Base-by-base conservation (phyloP, 2,888 invertebrate genomes). In the Cephus sareptanus region DNA sequence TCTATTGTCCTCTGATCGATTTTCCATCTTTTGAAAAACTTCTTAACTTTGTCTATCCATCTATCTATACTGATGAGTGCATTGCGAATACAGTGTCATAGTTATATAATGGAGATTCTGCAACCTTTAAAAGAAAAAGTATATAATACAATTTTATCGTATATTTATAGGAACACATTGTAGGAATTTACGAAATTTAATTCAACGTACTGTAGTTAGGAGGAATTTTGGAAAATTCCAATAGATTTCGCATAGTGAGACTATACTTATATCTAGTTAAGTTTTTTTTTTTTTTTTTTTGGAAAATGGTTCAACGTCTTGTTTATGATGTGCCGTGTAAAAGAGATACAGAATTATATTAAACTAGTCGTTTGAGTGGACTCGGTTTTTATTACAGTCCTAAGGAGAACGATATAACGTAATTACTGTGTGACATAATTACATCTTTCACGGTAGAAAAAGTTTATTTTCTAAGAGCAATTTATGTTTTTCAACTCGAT, bases 401-500 rank as follows among this genome's bases (percentile, higher is more conserved):
- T 13, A 71, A 33, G 71, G 31, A 11, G 11, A 31, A 31, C 33
- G 15, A 71, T 33, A 15, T 13, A n/a, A 30, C 13, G 71, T 71
- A 31, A 71, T 71, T 71, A 15, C 71, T 15, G 30, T 31, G 33
- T 15, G 71, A 33, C 71, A 33, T 33, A 33, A 71, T 71, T 71
- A 15, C 71, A 33, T 71, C 56, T 30, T 31, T 15, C 31, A 33
- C 31, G 33, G 71, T 71, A n/a, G 31, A 15, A 71, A 71, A 71
- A 71, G 71, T 30, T 71, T 71, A 71, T 71, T 71, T 71, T 71
- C 71, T 71, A 33, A 71, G 71, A 71, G 71, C 71, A 71, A 71
- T 71, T 71, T 71, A 71, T 71, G 71, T 71, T 71, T 71, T 71
- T 71, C 71, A 71, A 71, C 71, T 71, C 31, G 71, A 71, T 71